phyloP scores from a whole-genome alignment of 2,888 invertebrate genomes.

The Steinernema hermaphroditum region DNA sequence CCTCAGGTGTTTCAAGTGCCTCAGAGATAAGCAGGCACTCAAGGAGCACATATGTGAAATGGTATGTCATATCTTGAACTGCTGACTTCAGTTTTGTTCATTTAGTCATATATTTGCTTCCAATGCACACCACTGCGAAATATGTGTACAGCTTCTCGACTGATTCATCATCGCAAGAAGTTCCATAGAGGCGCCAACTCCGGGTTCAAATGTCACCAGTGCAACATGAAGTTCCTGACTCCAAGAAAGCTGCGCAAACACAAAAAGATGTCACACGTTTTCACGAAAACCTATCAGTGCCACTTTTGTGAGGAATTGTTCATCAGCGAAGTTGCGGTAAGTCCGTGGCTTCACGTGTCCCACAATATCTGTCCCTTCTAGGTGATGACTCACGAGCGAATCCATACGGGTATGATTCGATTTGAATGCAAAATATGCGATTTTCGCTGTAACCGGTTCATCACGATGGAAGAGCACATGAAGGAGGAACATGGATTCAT shows the following conservation, averaged over 20 bases:
- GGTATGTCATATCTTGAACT: conserved; percentile 39
- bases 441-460: conserved; percentile 57
- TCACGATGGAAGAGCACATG: conserved; percentile 63
- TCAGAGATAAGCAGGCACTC: conserved; percentile 49
- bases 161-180: conserved; percentile 48
- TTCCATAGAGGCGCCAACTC: conserved; percentile 56
- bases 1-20: conserved; percentile 62
- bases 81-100: background rate
- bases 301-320: conserved; percentile 67
- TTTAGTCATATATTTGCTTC: conserved; percentile 62
- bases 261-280: conserved; percentile 66
- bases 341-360: background rate
- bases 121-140: conserved; percentile 65
- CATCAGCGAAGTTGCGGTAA: conserved; percentile 59
- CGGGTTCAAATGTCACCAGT: conserved; percentile 65
- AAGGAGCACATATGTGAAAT: conserved; percentile 61
- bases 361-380: conserved; percentile 33
- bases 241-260: conserved; percentile 66
- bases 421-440: conserved; percentile 65
- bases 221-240: conserved; percentile 65
- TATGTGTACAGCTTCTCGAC: conserved; percentile 55
- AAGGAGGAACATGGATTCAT: conserved; percentile 65
- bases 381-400: conserved; percentile 65
- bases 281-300: conserved; percentile 64
- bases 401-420: conserved; percentile 67